These are phyloP conservation scores for Suillia variegata DNA, from an alignment of 2,888 invertebrate species.

Conservation along the genomic window DNA sequence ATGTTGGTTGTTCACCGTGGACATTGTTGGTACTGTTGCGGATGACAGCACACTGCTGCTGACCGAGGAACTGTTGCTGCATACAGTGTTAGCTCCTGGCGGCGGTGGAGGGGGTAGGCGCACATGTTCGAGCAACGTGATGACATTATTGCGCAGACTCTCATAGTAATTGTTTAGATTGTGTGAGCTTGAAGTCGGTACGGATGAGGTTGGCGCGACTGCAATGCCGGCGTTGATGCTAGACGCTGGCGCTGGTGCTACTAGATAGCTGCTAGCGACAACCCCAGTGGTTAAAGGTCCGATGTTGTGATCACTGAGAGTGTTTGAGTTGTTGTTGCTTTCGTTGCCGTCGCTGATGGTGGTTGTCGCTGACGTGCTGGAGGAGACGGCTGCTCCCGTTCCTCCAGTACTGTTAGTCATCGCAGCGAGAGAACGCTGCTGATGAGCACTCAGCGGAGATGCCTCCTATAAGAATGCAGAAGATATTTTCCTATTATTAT, in stretches of 20 bases:
- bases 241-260: constrained; percentile 13
- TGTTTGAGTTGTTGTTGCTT: constrained; percentile 26
- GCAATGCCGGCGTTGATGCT: constrained; percentile 4
- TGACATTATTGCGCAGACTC: constrained; percentile 89
- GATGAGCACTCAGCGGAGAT: constrained; percentile 58
- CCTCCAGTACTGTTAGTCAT: constrained; percentile 43
- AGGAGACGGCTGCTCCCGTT: constrained; percentile 39
- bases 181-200: constrained; percentile 56
- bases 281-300: constrained; percentile 14
- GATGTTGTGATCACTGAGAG: constrained; percentile 30
- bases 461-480: constrained; percentile 50
- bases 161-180: constrained; percentile 92
- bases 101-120: constrained; percentile 69
- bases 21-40: not conserved
- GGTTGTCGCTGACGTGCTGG: constrained; percentile 31
- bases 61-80: constrained; percentile 33
- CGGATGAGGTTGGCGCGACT: constrained; percentile 14
- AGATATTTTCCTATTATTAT: too few species aligned
- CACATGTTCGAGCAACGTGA: constrained; percentile 87
- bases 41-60: constrained; percentile 7
- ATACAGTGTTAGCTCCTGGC: constrained; percentile 27
- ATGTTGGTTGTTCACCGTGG: constrained; percentile 25
- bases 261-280: constrained; percentile 12
- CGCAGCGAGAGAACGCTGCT: constrained; percentile 44
- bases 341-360: constrained; percentile 30